phyloP scores from a whole-genome alignment of 2,797 vertebrate species.

The Cyprinodon diabolis region DNA sequence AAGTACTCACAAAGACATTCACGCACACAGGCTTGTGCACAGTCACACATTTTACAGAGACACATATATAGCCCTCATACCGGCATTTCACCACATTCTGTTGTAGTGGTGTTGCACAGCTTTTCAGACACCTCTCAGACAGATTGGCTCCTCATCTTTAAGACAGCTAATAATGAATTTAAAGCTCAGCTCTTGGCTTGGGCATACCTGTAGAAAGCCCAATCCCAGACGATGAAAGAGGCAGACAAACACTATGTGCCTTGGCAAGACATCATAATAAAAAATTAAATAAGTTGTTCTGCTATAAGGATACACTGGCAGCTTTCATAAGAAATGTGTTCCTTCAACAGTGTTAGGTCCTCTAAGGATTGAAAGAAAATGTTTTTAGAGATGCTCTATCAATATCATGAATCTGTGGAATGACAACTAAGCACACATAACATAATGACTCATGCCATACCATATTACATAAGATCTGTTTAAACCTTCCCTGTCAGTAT shows the following conservation, averaged over 20 bases:
- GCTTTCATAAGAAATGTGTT: constrained; percentile 55
- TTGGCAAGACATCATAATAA: constrained; percentile 66
- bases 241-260: constrained; percentile 58
- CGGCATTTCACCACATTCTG: constrained; percentile 68
- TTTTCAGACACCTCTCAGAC: constrained; percentile 77
- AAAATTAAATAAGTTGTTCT: constrained; percentile 68
- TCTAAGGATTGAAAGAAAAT: constrained; percentile 38
- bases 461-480: constrained; percentile 16
- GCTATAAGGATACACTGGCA: constrained; percentile 60
- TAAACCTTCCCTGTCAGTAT: constrained; percentile 15
- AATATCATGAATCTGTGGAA: constrained; percentile 27
- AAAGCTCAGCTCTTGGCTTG: constrained; percentile 67
- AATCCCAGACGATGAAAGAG: constrained; percentile 65
- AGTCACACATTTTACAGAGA: constrained; percentile 6
- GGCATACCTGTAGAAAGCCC: constrained; percentile 69
- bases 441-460: not conserved
- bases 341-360: constrained; percentile 32
- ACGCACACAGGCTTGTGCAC: constrained; percentile 4
- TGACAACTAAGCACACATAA: constrained; percentile 2
- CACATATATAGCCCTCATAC: constrained; percentile 21
- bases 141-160: constrained; percentile 78
- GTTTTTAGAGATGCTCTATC: constrained; percentile 33
- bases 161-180: constrained; percentile 79
- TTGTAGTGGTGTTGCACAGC: constrained; percentile 53
- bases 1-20: constrained; percentile 1